Evolutionary conservation across 2,888 invertebrate species (phyloP), one percentile per base, ranked within the genome.

Genomic region (Stenotaenia linearis): DNA sequence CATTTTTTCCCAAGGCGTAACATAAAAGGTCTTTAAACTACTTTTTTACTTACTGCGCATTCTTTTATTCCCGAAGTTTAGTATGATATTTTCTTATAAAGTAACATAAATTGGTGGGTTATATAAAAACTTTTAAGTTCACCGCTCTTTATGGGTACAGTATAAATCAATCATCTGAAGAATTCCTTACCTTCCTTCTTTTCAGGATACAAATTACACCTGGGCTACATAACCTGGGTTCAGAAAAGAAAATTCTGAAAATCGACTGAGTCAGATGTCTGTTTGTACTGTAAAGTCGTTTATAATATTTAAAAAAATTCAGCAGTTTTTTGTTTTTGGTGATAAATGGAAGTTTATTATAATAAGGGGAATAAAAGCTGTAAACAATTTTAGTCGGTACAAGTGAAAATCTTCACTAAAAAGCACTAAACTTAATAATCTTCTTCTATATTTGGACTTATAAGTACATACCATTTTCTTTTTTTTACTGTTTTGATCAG

Each of bases 1-100:
- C 69, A 69, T 69, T 69, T 69, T 69, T 69, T 69, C 28, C 69
- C 23, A 69, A 69, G 69, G 69, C 69, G 69, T 69, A 25, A 69
- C 23, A 25, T 69, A 10, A 69, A 69, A 69, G 69, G 69, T 69
- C 69, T 69, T 25, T 69, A 25, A 69, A 69, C 69, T 25, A 15
- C 15, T 69, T 69, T 69, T 28, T n/a, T 32, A 61, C 25, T 61
- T 61, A 61, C 25, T 61, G 23, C 25, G 25, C 9, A 3, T 25
- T 61, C 23, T 69, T 69, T 69, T 69, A 25, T 56, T 28, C 69
- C 21, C 18, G 21, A n/a, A 56, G 21, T 9, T 9, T 18, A 56
- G 21, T n/a, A 23, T 56, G 40, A 2, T 56, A 56, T 56, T 56
- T 56, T 23, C 4, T 56, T 6, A 23, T 15, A 50, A 50, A n/a